Evolutionary conservation across 2,113 vertebrate genomes (phyloP).

Genomic region (Neotoma lepida): DNA sequence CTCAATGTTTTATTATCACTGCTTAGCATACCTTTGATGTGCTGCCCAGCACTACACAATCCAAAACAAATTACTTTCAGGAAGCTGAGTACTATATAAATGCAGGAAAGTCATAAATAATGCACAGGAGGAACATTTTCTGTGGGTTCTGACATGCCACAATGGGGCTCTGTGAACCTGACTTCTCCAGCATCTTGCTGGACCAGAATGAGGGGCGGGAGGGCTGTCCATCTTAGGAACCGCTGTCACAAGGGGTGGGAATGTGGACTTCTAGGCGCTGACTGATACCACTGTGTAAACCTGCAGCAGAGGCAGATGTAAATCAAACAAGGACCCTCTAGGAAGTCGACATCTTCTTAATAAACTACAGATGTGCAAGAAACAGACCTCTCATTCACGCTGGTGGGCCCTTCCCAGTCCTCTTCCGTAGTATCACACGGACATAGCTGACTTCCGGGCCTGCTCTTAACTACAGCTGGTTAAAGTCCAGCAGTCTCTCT

Average conservation of each 20-base stretch:
- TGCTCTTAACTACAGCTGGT: not conserved
- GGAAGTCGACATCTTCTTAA: constrained; percentile 74
- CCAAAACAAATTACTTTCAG: constrained; percentile 91
- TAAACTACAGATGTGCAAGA: constrained; percentile 80
- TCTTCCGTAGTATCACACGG: not conserved
- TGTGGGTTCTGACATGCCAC: constrained; percentile 84
- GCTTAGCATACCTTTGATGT: constrained; percentile 90
- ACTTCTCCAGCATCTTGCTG: constrained; percentile 63
- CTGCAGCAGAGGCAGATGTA: constrained; percentile 65
- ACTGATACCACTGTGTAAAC: constrained; percentile 25
- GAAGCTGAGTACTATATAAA: constrained; percentile 90
- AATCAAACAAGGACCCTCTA: constrained; percentile 60
- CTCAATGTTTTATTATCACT: constrained; percentile 87
- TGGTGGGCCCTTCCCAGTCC: not conserved
- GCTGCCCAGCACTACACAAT: constrained; percentile 87
- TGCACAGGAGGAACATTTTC: constrained; percentile 85
- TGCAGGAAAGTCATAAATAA: constrained; percentile 90
- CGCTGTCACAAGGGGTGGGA: constrained; percentile 9
- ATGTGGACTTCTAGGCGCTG: constrained; percentile 56
- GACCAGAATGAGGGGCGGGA: constrained; percentile 18
- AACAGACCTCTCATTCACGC: constrained; percentile 79
- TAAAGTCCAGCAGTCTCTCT: not conserved
- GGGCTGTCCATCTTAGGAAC: constrained; percentile 10
- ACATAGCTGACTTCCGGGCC: not conserved
- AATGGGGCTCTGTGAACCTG: constrained; percentile 77